Percentiles rank a stretch among this genome's conserved stretches.
Conservation (phyloP, 2,888 invertebrate genomes). For the Serrognathus titanus region DNA sequence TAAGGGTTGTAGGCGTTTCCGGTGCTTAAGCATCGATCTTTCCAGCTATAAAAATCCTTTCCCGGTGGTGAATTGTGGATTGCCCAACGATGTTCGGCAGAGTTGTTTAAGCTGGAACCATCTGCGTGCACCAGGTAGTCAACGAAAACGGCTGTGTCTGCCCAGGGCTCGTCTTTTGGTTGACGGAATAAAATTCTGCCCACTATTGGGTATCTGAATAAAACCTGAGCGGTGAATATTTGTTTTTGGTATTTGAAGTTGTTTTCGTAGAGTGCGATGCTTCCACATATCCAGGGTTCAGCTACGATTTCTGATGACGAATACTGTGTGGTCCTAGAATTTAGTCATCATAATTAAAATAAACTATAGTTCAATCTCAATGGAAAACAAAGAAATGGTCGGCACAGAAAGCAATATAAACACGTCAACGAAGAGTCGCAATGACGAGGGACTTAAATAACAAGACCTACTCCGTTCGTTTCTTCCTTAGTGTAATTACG, state of each 20-base stretch:
- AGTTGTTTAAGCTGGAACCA: constrained; percentile 73
- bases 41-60: constrained; percentile 89
- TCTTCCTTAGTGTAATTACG: no score
- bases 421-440: no score
- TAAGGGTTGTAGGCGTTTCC: constrained; percentile 77
- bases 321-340: constrained; percentile 51
- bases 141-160: constrained; percentile 80
- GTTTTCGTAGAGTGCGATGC: constrained; percentile 60
- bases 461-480: no score
- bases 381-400: no score
- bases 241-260: constrained; percentile 66
- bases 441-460: no score
- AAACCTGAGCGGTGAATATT: constrained; percentile 74
- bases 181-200: constrained; percentile 81
- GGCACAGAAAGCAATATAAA: no score
- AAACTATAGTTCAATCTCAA: no score
- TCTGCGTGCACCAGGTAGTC: constrained; percentile 86
- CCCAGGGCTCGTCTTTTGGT: constrained; percentile 72
- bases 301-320: constrained; percentile 41
- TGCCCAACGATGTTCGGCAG: constrained; percentile 76
- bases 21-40: constrained; percentile 75
- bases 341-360: no score
- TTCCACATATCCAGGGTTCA: constrained; percentile 63
- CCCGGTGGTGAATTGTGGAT: constrained; percentile 77
- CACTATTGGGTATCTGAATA: constrained; percentile 81